These are phyloP conservation scores for Catharus ustulatus DNA, from an alignment of 2,797 vertebrate genomes.

Conservation along the genomic window DNA sequence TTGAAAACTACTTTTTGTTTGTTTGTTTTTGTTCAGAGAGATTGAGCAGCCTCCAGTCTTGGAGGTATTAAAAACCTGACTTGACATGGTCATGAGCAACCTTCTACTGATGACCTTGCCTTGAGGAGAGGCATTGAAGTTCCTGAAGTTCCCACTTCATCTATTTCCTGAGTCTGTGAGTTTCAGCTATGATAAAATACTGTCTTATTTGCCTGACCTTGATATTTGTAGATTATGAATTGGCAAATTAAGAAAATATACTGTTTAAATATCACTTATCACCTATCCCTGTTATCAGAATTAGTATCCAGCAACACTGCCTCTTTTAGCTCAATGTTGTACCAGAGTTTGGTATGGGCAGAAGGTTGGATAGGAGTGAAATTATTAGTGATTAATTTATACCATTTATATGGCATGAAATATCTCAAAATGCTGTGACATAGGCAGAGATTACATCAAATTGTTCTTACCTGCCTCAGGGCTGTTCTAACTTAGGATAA, in stretches of 20 bases:
- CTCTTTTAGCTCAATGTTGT: neutral
- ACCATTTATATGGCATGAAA: neutral
- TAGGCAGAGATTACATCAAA: slow-evolving; percentile 35
- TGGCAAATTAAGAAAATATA: neutral
- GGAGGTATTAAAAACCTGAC: neutral
- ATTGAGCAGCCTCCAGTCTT: neutral
- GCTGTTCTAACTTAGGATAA: slow-evolving; percentile 39
- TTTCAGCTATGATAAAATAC: neutral
- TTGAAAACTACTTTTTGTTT: neutral
- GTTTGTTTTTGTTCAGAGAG: neutral
- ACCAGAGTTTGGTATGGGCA: neutral
- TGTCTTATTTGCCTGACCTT: neutral
- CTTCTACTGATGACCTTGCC: neutral
- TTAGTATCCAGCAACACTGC: neutral
- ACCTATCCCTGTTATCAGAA: neutral
- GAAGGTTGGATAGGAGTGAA: neutral
- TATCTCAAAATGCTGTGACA: neutral
- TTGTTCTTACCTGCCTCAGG: neutral
- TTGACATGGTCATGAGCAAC: neutral
- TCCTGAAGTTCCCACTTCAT: neutral
- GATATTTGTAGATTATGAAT: neutral
- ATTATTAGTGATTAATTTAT: slow-evolving; percentile 38
- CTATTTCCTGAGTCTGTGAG: neutral
- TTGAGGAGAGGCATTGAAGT: neutral
- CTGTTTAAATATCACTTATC: neutral